These are phyloP conservation scores for Sebastiscus albofasciatus DNA, from an alignment of 2,797 vertebrate genomes.

Conservation along the genomic window DNA sequence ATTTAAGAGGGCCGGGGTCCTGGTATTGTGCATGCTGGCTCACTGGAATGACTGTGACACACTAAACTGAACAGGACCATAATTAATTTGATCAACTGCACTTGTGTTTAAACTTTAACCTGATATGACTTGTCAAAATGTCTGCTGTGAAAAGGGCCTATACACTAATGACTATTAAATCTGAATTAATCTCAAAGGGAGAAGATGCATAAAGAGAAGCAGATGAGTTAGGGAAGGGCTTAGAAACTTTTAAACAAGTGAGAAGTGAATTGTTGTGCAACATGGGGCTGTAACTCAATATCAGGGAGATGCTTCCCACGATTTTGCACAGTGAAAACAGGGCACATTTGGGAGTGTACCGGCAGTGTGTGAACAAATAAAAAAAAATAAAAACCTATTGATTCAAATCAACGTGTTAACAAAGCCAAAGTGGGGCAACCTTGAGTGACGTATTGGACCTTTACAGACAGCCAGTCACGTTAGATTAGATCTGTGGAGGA, in stretches of 20 bases:
- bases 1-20: too few relatives aligned
- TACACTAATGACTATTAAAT: not conserved
- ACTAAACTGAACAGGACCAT: too few relatives aligned
- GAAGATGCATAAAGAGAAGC: conserved; percentile 47
- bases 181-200: not conserved
- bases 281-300: conserved; percentile 30
- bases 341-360: conserved; percentile 2
- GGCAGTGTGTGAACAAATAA: not conserved
- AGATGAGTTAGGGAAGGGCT: conserved; percentile 60
- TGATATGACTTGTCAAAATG: too few relatives aligned
- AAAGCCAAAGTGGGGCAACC: not conserved
- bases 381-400: not conserved
- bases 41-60: too few relatives aligned
- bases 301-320: conserved; percentile 31
- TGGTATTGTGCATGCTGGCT: too few relatives aligned
- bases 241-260: conserved; percentile 23
- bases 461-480: conserved; percentile 23
- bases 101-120: too few relatives aligned
- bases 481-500: conserved; percentile 34
- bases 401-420: conserved; percentile 7
- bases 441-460: conserved; percentile 16
- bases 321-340: conserved; percentile 20
- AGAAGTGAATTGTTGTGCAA: conserved; percentile 59
- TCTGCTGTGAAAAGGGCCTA: too few relatives aligned
- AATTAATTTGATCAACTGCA: too few relatives aligned